phyloP scores from a whole-genome alignment of 1,140 invertebrate species.

The Venturia canescens region DNA sequence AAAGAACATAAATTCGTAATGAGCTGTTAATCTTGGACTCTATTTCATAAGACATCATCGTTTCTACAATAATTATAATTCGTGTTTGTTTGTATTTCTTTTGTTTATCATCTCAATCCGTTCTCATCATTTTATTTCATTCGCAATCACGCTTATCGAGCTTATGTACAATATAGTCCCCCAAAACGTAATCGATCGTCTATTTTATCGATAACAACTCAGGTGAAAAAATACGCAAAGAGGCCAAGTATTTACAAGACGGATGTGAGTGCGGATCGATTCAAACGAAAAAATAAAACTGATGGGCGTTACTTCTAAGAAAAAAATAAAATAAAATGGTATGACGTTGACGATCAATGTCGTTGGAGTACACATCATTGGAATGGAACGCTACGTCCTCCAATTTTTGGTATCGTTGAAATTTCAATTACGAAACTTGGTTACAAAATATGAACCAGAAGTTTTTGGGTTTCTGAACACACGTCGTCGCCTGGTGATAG shows the following conservation, averaged over 20 bases:
- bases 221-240: conserved; percentile 53
- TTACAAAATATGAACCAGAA: no score
- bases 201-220: conserved; percentile 47
- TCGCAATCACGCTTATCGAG: conserved; percentile 60
- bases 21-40: conserved; percentile 59
- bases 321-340: not conserved
- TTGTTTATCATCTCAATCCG: not conserved
- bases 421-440: no score
- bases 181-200: conserved; percentile 63
- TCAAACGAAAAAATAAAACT: conserved; percentile 21
- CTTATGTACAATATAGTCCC: conserved; percentile 66
- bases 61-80: conserved; percentile 73
- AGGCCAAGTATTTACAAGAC: conserved; percentile 43
- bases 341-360: conserved; percentile 24
- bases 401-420: no score
- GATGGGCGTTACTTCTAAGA: conserved; percentile 15
- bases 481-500: no score
- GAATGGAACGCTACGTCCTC: no score
- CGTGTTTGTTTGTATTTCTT: conserved; percentile 58
- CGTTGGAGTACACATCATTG: conserved; percentile 12
- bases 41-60: conserved; percentile 72
- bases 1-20: not conserved
- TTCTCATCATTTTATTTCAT: conserved; percentile 14
- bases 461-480: no score
- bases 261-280: conserved; percentile 4